These are phyloP conservation scores for Drosophila albomicans DNA, from an alignment of 1,140 invertebrate species.

Conservation along the genomic window DNA sequence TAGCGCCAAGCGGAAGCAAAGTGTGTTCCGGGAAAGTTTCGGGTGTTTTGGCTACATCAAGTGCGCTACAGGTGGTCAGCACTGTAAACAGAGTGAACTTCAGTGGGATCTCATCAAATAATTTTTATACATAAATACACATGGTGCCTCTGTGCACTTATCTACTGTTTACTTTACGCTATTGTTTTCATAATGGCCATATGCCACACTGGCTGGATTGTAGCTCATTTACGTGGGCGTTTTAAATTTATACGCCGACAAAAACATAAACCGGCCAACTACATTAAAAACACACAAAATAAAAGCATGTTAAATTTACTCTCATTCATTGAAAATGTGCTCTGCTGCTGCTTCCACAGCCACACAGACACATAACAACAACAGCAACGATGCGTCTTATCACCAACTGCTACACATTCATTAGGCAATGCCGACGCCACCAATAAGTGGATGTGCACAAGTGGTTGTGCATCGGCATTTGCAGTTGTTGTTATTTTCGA, in stretches of 20 bases:
- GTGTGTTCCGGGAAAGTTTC: slow-evolving; percentile 51
- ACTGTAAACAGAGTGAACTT: slow-evolving; percentile 11
- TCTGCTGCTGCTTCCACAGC: slow-evolving; percentile 25
- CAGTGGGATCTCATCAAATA: background rate
- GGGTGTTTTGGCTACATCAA: slow-evolving; percentile 23
- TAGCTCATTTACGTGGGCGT: slow-evolving; percentile 65
- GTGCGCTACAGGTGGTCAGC: slow-evolving; percentile 40
- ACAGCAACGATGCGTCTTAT: slow-evolving; percentile 54
- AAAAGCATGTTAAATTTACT: slow-evolving; percentile 66
- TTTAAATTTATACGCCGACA: slow-evolving; percentile 56
- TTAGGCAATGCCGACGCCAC: slow-evolving; percentile 60
- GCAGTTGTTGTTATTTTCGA: slow-evolving; percentile 43
- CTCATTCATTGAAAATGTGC: slow-evolving; percentile 52
- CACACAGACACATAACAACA: slow-evolving; percentile 43
- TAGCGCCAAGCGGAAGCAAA: slow-evolving; percentile 61
- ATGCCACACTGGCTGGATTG: slow-evolving; percentile 14
- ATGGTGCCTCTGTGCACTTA: background rate
- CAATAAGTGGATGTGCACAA: slow-evolving; percentile 74
- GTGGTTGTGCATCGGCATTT: slow-evolving; percentile 65
- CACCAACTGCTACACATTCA: slow-evolving; percentile 51
- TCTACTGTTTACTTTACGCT: background rate
- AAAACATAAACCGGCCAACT: slow-evolving; percentile 60
- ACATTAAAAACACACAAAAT: slow-evolving; percentile 48
- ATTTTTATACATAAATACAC: slow-evolving; percentile 1
- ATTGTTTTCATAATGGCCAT: slow-evolving; percentile 3